A percentile compares a stretch with the other conserved stretches of the same genome.
Evolutionary conservation across 2,797 vertebrate genomes (phyloP).

Genomic region (Heteromormyrus szaboi): DNA sequence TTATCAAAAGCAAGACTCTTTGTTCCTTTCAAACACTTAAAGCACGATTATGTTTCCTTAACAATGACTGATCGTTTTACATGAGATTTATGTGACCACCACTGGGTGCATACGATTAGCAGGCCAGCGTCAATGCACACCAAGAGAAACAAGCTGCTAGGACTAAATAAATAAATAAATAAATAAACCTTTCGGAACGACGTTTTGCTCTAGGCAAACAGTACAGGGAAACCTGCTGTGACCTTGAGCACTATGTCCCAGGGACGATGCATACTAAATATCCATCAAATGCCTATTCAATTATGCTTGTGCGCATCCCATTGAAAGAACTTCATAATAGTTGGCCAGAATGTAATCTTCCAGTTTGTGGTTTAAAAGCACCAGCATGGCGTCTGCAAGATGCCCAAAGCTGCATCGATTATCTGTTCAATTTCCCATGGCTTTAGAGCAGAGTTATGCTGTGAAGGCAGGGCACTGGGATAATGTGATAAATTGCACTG

Average conservation of each 20-base stretch:
- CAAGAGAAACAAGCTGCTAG: background rate
- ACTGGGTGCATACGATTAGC: background rate
- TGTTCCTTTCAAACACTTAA: background rate
- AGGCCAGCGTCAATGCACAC: background rate
- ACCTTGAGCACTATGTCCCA: background rate
- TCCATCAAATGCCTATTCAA: background rate
- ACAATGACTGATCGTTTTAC: background rate
- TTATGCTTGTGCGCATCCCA: background rate
- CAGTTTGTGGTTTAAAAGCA: constrained; percentile 12
- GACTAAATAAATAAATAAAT: background rate
- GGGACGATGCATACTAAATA: background rate
- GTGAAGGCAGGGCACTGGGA: background rate
- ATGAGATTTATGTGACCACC: background rate
- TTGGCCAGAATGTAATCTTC: background rate
- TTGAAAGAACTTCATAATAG: background rate
- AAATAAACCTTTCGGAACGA: background rate
- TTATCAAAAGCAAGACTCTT: background rate
- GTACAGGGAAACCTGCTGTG: background rate
- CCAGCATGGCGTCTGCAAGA: background rate
- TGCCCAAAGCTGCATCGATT: background rate
- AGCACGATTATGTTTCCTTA: background rate
- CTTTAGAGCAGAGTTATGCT: background rate
- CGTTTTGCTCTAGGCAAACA: background rate
- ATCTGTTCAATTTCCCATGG: constrained; percentile 4
- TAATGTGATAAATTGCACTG: constrained; percentile 16